A percentile compares a stretch with the other conserved stretches of the same genome.
phyloP scores from a whole-genome alignment of 2,888 invertebrate species.

The Andrena haemorrhoa region DNA sequence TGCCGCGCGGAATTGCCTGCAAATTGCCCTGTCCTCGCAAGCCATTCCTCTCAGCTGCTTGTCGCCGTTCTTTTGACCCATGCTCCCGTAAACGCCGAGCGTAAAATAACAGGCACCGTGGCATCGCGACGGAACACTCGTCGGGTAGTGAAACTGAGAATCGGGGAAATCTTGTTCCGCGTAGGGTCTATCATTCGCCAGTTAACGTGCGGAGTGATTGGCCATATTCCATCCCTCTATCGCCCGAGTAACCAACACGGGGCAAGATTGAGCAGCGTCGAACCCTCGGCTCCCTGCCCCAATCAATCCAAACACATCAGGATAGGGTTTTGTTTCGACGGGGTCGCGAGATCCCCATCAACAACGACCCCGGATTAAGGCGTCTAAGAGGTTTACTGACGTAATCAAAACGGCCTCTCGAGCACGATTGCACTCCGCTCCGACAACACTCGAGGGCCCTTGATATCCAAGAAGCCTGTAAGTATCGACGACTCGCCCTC shows the following conservation, averaged over 20 bases:
- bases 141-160: neutral
- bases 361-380: conserved; percentile 47
- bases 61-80: conserved; percentile 4
- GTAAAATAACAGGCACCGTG: conserved; percentile 12
- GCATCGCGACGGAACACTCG: conserved; percentile 5
- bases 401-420: conserved; percentile 65
- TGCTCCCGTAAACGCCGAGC: conserved; percentile 13
- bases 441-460: conserved; percentile 50
- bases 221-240: neutral
- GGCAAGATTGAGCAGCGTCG: neutral
- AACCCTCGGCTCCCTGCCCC: neutral
- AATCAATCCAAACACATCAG: neutral
- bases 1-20: conserved; percentile 39
- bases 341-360: conserved; percentile 23
- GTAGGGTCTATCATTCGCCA: neutral
- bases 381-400: conserved; percentile 54
- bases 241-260: neutral
- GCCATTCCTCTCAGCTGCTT: conserved; percentile 9
- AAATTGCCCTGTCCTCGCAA: conserved; percentile 33
- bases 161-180: neutral
- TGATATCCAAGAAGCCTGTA: conserved; percentile 49
- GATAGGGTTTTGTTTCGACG: neutral
- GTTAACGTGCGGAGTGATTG: too few species aligned
- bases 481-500: conserved; percentile 46
- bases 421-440: conserved; percentile 54